Percentiles rank a stretch among this genome's conserved stretches.
Evolutionary conservation across 2,113 vertebrate genomes (phyloP).

Genomic region (Podilymbus podiceps): DNA sequence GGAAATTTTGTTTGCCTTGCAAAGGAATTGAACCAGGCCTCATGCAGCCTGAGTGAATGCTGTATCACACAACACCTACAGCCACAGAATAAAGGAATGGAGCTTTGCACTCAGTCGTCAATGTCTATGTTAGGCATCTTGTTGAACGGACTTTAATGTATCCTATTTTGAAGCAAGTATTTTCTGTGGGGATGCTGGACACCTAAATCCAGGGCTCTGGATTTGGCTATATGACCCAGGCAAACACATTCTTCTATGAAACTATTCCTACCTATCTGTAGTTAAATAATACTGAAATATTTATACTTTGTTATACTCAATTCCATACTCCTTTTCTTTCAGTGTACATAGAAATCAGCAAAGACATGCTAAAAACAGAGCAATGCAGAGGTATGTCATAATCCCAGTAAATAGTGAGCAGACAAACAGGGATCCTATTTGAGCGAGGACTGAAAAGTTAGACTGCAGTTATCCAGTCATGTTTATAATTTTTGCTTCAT

Average conservation of each 20-base stretch:
- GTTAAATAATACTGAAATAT: not conserved
- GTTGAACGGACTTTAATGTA: not conserved
- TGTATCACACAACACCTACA: not conserved
- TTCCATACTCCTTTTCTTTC: not conserved
- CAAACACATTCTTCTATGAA: not conserved
- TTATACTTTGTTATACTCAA: not conserved
- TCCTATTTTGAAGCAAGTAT: not conserved
- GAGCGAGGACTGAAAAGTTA: not conserved
- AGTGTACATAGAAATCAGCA: not conserved
- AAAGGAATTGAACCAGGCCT: not conserved
- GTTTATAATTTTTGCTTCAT: not conserved
- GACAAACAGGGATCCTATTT: not conserved
- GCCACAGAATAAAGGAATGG: not conserved
- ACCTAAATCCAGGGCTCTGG: not conserved
- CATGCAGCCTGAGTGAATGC: not conserved
- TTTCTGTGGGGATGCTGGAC: not conserved
- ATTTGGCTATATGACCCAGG: not conserved
- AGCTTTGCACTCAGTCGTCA: not conserved
- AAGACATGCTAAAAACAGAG: not conserved
- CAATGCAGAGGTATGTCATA: not conserved
- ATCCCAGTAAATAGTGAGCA: not conserved
- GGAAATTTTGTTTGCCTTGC: fast-evolving
- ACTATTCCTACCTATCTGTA: not conserved
- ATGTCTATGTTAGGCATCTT: not conserved
- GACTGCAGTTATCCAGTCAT: not conserved